Conservation (phyloP, 2,113 vertebrate species). For the Daubentonia madagascariensis region DNA sequence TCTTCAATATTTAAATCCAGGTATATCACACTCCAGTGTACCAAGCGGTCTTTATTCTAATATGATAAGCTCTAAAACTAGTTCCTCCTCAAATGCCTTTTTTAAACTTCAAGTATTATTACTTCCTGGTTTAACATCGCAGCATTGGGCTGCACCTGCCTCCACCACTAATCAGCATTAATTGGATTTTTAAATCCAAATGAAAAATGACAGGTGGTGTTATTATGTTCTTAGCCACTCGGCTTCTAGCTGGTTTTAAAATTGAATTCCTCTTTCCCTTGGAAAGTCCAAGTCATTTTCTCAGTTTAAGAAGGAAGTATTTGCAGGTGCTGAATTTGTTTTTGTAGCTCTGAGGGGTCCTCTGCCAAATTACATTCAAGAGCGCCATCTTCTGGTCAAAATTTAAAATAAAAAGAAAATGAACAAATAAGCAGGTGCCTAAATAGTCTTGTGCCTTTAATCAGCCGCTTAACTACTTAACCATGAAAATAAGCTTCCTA, state of each 20-base stretch:
- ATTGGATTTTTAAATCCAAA: constrained; percentile 53
- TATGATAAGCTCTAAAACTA: background rate
- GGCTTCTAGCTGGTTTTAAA: constrained; percentile 58
- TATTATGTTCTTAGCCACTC: constrained; percentile 48
- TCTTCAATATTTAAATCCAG: background rate
- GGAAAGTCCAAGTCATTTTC: constrained; percentile 38
- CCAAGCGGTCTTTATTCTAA: background rate
- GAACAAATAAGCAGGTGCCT: constrained; percentile 48
- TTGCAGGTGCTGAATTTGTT: constrained; percentile 13
- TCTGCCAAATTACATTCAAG: constrained; percentile 40
- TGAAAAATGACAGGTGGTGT: constrained; percentile 28
- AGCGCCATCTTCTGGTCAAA: constrained; percentile 65
- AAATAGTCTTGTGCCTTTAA: constrained; percentile 68
- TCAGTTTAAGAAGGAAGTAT: constrained; percentile 35
- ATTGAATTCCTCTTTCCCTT: background rate
- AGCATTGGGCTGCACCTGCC: background rate
- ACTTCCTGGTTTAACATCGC: background rate
- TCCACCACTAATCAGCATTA: background rate
- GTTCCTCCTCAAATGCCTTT: background rate
- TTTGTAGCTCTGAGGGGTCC: accelerated
- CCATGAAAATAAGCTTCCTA: constrained; percentile 71
- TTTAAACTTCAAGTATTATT: background rate
- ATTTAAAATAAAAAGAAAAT: constrained; percentile 4
- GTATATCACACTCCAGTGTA: background rate
- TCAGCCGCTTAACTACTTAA: constrained; percentile 71